A percentile compares a stretch with the other conserved stretches of the same genome.
phyloP scores from a whole-genome alignment of 2,888 invertebrate species.

The Hypolimnas misippus region DNA sequence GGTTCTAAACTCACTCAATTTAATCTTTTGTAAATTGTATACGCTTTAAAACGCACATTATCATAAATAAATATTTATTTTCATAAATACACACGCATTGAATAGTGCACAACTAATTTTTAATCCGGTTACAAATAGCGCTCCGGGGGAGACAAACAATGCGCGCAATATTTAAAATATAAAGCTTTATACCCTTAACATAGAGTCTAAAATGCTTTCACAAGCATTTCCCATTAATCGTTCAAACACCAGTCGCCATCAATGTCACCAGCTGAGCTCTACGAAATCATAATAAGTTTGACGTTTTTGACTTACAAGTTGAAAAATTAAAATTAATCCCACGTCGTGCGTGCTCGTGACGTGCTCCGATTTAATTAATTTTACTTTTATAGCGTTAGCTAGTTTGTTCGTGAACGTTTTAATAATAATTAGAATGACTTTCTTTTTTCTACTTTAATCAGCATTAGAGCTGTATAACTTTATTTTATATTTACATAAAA shows the following conservation, averaged over 20 bases:
- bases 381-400: neutral
- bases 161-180: neutral
- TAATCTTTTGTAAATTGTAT: neutral
- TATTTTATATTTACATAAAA: too few species aligned
- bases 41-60: neutral
- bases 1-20: neutral
- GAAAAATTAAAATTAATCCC: neutral
- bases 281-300: constrained; percentile 18
- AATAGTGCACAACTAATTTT: constrained; percentile 19
- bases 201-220: neutral
- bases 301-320: constrained; percentile 1
- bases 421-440: neutral
- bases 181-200: neutral
- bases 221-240: neutral
- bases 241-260: constrained; percentile 16
- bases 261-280: constrained; percentile 24
- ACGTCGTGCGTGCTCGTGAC: constrained; percentile 3
- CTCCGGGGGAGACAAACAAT: constrained; percentile 21
- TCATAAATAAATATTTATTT: constrained; percentile 25
- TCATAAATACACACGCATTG: constrained; percentile 15
- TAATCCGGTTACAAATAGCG: constrained; percentile 30
- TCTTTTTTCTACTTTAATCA: neutral
- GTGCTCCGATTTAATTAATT: neutral
- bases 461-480: too few species aligned
- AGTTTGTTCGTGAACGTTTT: neutral